Conservation (phyloP, 2,113 vertebrate genomes). For the Arizona elegans region DNA sequence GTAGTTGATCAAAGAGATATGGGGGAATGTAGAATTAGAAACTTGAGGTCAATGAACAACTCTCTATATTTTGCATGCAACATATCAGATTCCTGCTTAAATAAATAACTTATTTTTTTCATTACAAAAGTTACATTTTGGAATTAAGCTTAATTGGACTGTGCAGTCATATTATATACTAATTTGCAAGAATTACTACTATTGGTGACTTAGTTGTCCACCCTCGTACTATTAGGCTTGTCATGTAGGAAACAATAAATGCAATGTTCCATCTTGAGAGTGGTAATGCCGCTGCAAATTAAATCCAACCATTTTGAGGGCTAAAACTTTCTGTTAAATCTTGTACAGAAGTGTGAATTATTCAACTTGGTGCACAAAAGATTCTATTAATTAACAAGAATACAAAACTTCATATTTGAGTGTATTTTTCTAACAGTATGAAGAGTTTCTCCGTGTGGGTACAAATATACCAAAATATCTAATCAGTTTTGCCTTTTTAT, state of each 20-base stretch:
- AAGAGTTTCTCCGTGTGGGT: slow-evolving; percentile 9
- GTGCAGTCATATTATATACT: not conserved
- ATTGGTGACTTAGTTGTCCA: slow-evolving; percentile 27
- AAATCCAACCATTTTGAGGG: slow-evolving; percentile 48
- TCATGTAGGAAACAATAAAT: slow-evolving; percentile 54
- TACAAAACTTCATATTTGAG: slow-evolving; percentile 49
- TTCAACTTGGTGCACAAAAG: slow-evolving; percentile 30
- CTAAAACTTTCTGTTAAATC: slow-evolving; percentile 55
- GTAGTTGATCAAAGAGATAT: not conserved
- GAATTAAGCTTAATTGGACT: not conserved
- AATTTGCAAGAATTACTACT: not conserved
- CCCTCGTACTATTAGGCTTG: slow-evolving; percentile 21
- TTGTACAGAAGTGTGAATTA: slow-evolving; percentile 41
- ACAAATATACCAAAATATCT: slow-evolving; percentile 6
- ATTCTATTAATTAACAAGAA: slow-evolving; percentile 44
- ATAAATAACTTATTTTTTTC: not conserved
- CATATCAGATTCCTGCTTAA: not conserved
- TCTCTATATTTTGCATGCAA: not conserved
- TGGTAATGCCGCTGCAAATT: slow-evolving; percentile 30
- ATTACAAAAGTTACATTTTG: not conserved
- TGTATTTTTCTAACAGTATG: not conserved
- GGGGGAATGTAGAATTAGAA: not conserved
- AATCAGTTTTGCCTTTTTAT: slow-evolving; percentile 11
- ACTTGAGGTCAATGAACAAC: not conserved
- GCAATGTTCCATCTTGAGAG: slow-evolving; percentile 31